Evolutionary conservation across 2,888 invertebrate genomes (phyloP).

Genomic region (Incurvaria masculella): DNA sequence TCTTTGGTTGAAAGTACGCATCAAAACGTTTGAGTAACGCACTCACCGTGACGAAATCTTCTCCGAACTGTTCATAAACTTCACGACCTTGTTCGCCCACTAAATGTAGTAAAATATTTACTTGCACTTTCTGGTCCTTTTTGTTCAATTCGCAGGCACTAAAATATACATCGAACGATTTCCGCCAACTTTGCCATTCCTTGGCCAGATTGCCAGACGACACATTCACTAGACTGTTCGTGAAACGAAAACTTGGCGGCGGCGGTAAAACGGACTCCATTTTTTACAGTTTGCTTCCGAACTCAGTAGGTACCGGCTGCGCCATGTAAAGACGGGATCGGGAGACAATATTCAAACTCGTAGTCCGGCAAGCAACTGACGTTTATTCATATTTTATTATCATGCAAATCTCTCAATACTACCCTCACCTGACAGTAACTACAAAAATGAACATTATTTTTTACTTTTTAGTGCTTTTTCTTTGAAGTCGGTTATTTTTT

Average conservation of each 20-base stretch:
- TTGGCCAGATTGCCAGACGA: background rate
- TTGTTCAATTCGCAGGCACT: slow-evolving; percentile 13
- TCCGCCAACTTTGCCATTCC: background rate
- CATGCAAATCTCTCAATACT: too few relatives aligned
- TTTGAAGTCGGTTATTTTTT: too few relatives aligned
- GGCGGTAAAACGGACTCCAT: background rate
- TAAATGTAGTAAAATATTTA: slow-evolving; percentile 14
- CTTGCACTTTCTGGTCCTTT: slow-evolving; percentile 10
- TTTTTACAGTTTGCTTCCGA: slow-evolving; percentile 26
- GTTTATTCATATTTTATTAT: too few relatives aligned
- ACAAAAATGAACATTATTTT: too few relatives aligned
- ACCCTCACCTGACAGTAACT: too few relatives aligned
- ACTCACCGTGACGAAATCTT: slow-evolving; percentile 4
- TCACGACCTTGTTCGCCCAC: slow-evolving; percentile 15
- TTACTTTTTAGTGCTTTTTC: too few relatives aligned
- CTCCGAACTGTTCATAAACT: slow-evolving; percentile 11
- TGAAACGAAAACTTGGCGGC: background rate
- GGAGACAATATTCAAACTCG: background rate
- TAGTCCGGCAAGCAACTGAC: too few relatives aligned
- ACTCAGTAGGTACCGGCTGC: background rate
- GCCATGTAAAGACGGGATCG: background rate
- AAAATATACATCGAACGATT: slow-evolving; percentile 9
- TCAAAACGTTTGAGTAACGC: slow-evolving; percentile 13
- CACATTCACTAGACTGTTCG: background rate
- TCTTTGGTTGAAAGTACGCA: slow-evolving; percentile 13